Evolutionary conservation across 2,888 invertebrate genomes (phyloP).

Genomic region (Pemphredon lugubris): DNA sequence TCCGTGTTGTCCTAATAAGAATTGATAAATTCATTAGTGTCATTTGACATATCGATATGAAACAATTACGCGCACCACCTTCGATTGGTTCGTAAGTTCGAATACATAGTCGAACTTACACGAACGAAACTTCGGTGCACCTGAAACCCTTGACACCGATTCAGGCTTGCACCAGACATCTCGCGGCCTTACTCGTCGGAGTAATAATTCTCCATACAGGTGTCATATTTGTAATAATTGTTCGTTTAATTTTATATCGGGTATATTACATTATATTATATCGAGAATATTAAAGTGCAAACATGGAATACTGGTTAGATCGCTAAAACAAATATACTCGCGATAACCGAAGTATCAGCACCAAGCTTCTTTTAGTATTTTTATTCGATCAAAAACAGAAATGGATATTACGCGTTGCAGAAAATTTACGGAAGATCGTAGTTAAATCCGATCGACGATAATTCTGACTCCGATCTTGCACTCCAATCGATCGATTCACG

Average conservation of each 20-base stretch:
- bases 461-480: slow-evolving; percentile 9
- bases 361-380: no score
- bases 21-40: slow-evolving; percentile 23
- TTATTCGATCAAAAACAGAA: no score
- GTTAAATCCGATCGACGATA: slow-evolving; percentile 8
- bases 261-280: no score
- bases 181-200: neutral
- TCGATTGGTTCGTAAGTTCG: neutral
- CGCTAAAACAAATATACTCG: no score
- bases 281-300: no score
- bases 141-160: slow-evolving; percentile 33
- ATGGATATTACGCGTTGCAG: no score
- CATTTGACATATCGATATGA: neutral
- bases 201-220: neutral
- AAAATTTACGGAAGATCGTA: neutral
- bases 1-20: slow-evolving; percentile 11
- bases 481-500: slow-evolving; percentile 11
- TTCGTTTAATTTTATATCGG: no score
- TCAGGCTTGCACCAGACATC: neutral
- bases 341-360: no score
- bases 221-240: neutral
- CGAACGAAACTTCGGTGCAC: neutral
- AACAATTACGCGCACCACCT: neutral
- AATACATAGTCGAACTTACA: no score
- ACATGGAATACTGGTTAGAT: no score